Evolutionary conservation across 2,797 vertebrate species (phyloP), one percentile per base, ranked within the genome.

Genomic region (Chromis chromis): DNA sequence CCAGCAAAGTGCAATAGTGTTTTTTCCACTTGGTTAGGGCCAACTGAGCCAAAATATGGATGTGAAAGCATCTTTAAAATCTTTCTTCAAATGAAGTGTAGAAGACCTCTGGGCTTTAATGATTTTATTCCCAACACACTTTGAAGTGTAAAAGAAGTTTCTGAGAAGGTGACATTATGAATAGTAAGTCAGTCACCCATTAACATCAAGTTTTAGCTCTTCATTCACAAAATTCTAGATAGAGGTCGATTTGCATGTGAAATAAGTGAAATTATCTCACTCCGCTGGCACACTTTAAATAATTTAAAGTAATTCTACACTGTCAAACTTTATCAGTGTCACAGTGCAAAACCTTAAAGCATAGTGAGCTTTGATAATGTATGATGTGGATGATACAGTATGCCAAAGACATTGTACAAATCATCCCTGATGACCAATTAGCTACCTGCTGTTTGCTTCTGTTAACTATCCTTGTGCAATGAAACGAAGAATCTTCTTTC

Each of bases 361-460:
- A 11, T 24, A 44, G 40, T 25, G 17, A 72, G 53, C 46, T 69
- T 74, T 83, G 70, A 70, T 54, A 65, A 60, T 0, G 2, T 76
- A 60, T 11, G 25, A 74, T 33, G 27, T 14, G 1, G 33, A 54
- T 66, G 60, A 78, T 56, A 53, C 63, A 61, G 65, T 54, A n/a
- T 4, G 1, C 72, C 70, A 71, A 22, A 79, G 78, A 78, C 65
- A 58, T 63, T 67, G 59, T 52, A 68, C 71, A 77, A 74, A 76
- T 76, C 63, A 67, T 70, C 81, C 64, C 68, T 14, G 25, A 53
- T 83, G 69, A 84, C 73, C 81, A 87, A 88, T 87, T 86, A 89
- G 33, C 70, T 81, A 78, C 68, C 81, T 86, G 66, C 59, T 65
- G 61, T 70, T 75, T 78, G 22, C 76, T 49, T 72, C 67, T 46